Percentiles rank a stretch among this genome's conserved stretches.
Conservation (phyloP, 2,113 vertebrate species). For the Astatotilapia flaviijosephi region DNA sequence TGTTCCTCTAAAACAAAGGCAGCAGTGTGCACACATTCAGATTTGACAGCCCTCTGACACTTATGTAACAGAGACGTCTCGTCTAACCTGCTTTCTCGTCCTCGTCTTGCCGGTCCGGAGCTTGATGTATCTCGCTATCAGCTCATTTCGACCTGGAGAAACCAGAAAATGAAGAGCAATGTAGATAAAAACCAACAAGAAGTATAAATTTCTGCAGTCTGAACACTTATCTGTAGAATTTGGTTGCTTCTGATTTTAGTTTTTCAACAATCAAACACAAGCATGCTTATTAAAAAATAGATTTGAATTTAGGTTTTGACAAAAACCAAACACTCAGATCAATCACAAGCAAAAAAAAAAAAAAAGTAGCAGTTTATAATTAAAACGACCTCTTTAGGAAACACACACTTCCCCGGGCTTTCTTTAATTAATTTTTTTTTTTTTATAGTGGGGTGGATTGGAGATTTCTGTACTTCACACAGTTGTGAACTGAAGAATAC, state of each 20-base stretch:
- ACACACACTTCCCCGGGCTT: not conserved
- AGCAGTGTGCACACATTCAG: constrained; percentile 66
- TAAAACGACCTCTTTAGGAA: not conserved
- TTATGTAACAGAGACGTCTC: constrained; percentile 21
- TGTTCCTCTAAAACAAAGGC: constrained; percentile 61
- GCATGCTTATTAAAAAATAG: not conserved
- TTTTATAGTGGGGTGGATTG: not conserved
- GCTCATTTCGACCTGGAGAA: constrained; percentile 90
- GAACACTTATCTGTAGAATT: not conserved
- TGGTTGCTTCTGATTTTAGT: not conserved
- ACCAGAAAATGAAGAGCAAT: not conserved
- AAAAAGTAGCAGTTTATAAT: not conserved
- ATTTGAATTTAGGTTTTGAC: not conserved
- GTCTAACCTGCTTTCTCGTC: constrained; percentile 97
- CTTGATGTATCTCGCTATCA: constrained; percentile 99
- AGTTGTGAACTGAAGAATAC: not conserved
- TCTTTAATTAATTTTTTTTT: accelerated
- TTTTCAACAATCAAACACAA: not conserved
- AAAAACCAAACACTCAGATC: not conserved
- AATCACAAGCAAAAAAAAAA: not conserved
- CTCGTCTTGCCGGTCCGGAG: constrained; percentile 97
- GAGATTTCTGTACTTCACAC: not conserved
- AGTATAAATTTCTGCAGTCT: not conserved
- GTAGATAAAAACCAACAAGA: not conserved
- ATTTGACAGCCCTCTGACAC: constrained; percentile 55